These are phyloP conservation scores for Pseudochromis fuscus DNA, from an alignment of 2,797 vertebrate species.

Conservation along the genomic window DNA sequence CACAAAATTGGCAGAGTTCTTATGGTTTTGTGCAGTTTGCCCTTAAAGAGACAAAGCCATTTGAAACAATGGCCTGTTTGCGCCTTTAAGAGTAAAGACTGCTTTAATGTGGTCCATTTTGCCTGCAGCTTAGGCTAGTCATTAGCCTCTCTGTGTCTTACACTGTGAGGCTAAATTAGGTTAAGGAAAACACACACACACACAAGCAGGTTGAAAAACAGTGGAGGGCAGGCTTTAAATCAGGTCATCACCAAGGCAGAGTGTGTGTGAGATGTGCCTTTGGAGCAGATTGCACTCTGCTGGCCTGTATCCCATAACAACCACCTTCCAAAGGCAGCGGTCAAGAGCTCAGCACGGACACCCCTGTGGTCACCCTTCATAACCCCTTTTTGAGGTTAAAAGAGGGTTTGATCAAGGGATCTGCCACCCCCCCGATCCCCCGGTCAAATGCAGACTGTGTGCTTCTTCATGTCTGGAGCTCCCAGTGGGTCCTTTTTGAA, in stretches of 20 bases:
- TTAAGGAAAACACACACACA: conserved; percentile 73
- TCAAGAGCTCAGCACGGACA: conserved; percentile 68
- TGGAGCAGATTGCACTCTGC: conserved; percentile 65
- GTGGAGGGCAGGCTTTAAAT: conserved; percentile 73
- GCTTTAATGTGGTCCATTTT: conserved; percentile 52
- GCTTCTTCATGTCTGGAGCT: conserved; percentile 56
- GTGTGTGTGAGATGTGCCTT: conserved; percentile 62
- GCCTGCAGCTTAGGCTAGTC: conserved; percentile 65
- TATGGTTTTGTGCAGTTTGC: not conserved
- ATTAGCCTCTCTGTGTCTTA: conserved; percentile 73
- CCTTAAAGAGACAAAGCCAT: not conserved
- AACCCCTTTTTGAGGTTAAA: conserved; percentile 74
- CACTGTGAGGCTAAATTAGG: conserved; percentile 75
- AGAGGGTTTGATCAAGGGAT: conserved; percentile 73
- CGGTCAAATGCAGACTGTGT: conserved; percentile 55
- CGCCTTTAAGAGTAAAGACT: conserved; percentile 37
- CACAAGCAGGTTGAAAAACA: conserved; percentile 75
- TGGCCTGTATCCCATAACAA: conserved; percentile 76
- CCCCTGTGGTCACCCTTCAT: conserved; percentile 67
- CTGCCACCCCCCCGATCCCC: conserved; percentile 37
- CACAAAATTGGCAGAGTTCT: not conserved
- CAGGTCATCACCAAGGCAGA: conserved; percentile 74
- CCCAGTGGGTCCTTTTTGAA: conserved; percentile 64
- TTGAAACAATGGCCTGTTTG: conserved; percentile 31
- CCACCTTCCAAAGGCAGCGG: conserved; percentile 67